A percentile compares a stretch with the other conserved stretches of the same genome.
These are phyloP conservation scores for Paracyclopina nana DNA, from an alignment of 1,140 invertebrate species.

Conservation along the genomic window DNA sequence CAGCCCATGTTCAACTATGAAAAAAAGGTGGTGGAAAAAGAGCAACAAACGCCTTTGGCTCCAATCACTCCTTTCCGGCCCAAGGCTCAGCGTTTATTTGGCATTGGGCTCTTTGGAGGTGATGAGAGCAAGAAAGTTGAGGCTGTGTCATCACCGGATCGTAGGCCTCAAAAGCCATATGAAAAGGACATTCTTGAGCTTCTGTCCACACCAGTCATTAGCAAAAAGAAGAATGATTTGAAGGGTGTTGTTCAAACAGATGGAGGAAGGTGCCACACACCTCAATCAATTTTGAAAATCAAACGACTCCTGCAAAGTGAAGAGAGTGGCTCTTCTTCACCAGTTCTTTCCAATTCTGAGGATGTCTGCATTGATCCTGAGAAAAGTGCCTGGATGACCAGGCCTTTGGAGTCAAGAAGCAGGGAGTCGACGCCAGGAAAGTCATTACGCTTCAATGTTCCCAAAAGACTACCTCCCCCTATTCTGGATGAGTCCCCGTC, in stretches of 20 bases:
- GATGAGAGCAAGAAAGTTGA: no score
- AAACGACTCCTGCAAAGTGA: background rate
- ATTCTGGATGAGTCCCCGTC: no score
- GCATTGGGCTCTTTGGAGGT: background rate
- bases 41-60: background rate
- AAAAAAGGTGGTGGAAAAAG: background rate
- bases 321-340: background rate
- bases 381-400: background rate
- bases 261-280: no score
- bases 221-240: no score
- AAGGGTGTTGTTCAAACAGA: no score
- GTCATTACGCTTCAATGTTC: background rate
- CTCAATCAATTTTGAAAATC: background rate
- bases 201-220: no score
- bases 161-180: no score
- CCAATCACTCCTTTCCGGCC: constrained; percentile 7
- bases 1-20: no score
- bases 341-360: background rate
- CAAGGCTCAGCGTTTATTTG: background rate
- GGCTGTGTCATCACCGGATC: no score
- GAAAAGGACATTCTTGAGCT: no score
- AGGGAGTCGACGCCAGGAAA: background rate
- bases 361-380: background rate
- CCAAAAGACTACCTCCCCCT: constrained; percentile 15
- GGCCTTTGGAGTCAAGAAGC: background rate